Base-by-base conservation (phyloP, 2,113 vertebrate species). In the Saguinus midas region DNA sequence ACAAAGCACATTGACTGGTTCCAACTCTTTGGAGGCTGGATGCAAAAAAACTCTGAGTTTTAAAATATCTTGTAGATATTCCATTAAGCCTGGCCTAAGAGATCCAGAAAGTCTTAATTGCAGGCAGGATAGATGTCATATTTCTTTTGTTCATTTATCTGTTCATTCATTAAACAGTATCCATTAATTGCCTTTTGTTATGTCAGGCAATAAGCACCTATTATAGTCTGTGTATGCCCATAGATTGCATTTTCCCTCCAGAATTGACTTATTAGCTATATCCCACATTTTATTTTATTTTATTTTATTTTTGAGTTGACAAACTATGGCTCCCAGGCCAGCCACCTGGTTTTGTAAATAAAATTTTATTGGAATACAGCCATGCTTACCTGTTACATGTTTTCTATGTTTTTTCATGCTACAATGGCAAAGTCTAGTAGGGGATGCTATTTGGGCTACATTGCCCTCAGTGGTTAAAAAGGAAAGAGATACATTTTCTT, bases 1-100 rank as follows among this genome's bases (percentile, higher is more conserved):
- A 48, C 61, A 5, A 86, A 52, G 25, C 11, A 35, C 14, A 7
- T 8, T 70, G 50, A 61, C 40, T 92, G 20, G 7, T 55, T 92
- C 43, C 57, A 95, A 5, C 29, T 75, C 32, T 72, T 66, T 4
- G 8, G 12, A 58, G 35, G 1, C 25, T 78, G 43, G 48, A 7
- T 16, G 84, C 73, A 95, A 93, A 91, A 45, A 48, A 88, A 1
- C 32, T 89, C 83, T 80, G 32, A 82, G 6, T 92, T 96, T 93
- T 96, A 64, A 90, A 87, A 73, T 76, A 78, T 40, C 37, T 50
- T 92, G 6, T 57, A 93, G 9, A 40, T 90, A 91, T 78, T 25
- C 27, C 57, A 84, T 92, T 89, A 91, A 95, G 82, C 17, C 43
- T 93, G 57, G 11, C 21, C 48, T 58, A 80, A 84, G 58, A 89